These are phyloP conservation scores for Pachydiplax longipennis DNA, from an alignment of 2,888 invertebrate species.

Conservation along the genomic window DNA sequence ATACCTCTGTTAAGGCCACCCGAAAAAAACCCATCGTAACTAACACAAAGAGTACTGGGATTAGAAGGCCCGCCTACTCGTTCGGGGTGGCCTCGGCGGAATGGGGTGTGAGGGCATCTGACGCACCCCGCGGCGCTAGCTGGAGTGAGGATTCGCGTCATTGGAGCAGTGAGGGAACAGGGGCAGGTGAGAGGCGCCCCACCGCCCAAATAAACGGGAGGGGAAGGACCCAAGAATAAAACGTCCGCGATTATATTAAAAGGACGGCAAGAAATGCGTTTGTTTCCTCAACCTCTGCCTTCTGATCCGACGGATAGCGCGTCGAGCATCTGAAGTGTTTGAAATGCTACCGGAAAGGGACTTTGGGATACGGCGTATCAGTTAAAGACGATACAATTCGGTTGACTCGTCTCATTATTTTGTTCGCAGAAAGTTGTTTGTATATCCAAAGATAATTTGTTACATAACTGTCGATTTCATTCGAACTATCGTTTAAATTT, in stretches of 20 bases:
- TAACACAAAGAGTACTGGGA: not conserved
- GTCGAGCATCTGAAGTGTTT: no score
- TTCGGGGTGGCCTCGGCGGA: not conserved
- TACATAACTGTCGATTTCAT: no score
- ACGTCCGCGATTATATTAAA: not conserved
- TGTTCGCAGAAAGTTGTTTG: no score
- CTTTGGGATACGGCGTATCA: no score
- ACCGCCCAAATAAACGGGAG: not conserved
- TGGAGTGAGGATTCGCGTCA: slow-evolving; percentile 13
- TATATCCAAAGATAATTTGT: no score
- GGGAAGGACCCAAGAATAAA: not conserved
- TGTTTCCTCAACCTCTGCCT: not conserved
- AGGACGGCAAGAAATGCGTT: not conserved
- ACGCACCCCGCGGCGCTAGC: slow-evolving; percentile 6
- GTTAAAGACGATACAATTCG: no score
- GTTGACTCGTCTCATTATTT: no score
- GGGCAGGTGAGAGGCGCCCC: not conserved
- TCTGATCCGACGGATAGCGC: no score
- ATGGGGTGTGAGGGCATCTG: not conserved
- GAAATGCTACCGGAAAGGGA: no score
- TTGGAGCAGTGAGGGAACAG: slow-evolving; percentile 32
- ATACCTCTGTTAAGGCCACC: not conserved
- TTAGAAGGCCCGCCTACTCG: not conserved
- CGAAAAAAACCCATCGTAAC: not conserved
- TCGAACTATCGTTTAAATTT: no score